These are phyloP conservation scores for Hetaerina titia DNA, from an alignment of 2,888 invertebrate genomes.

Conservation along the genomic window DNA sequence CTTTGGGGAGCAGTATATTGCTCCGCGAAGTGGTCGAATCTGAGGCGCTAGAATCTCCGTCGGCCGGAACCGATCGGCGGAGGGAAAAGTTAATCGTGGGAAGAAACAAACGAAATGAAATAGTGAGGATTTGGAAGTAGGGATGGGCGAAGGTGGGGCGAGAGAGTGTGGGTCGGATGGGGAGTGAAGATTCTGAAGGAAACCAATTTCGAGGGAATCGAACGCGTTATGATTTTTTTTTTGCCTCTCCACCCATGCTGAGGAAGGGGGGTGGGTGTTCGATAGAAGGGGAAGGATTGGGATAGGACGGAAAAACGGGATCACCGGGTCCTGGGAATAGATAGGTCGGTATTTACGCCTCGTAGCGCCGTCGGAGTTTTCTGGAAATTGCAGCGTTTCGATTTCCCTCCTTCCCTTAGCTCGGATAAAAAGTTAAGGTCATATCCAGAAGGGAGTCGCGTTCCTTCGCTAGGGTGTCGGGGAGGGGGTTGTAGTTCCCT, in stretches of 20 bases:
- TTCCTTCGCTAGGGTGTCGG: constrained; percentile 5
- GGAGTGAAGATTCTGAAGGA: neutral
- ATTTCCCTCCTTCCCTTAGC: neutral
- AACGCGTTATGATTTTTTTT: constrained; percentile 11
- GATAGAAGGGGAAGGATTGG: neutral
- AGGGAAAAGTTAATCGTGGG: neutral
- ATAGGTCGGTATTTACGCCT: constrained; percentile 19
- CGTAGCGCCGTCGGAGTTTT: neutral
- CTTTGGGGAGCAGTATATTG: neutral
- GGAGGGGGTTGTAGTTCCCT: neutral
- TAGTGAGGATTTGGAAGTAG: neutral
- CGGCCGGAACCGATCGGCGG: neutral
- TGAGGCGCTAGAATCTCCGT: neutral
- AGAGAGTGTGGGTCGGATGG: neutral
- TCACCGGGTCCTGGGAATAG: neutral
- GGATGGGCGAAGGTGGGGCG: neutral
- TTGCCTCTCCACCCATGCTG: neutral
- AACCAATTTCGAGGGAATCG: neutral
- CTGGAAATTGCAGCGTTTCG: constrained; percentile 19
- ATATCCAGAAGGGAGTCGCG: neutral
- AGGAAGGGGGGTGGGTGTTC: neutral
- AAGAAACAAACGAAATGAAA: neutral
- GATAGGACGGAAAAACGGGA: neutral
- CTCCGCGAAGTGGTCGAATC: neutral
- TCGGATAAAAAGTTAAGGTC: constrained; percentile 9